These are phyloP conservation scores for Palloptera scutellata DNA, from an alignment of 2,888 invertebrate genomes.

Conservation along the genomic window DNA sequence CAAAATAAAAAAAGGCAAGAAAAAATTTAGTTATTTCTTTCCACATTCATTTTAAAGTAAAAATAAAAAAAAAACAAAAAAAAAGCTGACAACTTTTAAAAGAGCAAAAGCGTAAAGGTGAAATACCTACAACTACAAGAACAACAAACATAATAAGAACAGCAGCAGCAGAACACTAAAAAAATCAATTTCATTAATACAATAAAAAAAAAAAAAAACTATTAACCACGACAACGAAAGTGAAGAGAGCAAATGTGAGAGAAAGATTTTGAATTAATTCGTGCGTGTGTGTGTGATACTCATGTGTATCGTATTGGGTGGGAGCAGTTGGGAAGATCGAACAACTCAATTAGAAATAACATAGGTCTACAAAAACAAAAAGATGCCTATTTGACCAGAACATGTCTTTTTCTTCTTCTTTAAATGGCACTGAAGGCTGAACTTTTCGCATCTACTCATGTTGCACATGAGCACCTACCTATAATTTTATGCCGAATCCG, in stretches of 20 bases:
- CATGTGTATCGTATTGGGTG: neutral
- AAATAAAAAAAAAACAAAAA: neutral
- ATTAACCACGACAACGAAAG: neutral
- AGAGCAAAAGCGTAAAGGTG: neutral
- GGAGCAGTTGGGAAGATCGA: neutral
- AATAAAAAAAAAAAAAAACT: conserved; percentile 9
- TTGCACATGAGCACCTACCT: too few relatives aligned
- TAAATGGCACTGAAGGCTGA: too few relatives aligned
- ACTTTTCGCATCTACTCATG: too few relatives aligned
- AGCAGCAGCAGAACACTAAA: conserved; percentile 5
- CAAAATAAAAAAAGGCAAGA: conserved; percentile 3
- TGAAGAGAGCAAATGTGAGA: neutral
- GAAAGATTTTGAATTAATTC: too few relatives aligned
- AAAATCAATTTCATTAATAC: conserved; percentile 21
- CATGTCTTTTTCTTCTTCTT: too few relatives aligned
- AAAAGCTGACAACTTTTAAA: too few relatives aligned
- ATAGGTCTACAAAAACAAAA: too few relatives aligned
- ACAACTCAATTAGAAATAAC: neutral
- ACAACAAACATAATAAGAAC: neutral
- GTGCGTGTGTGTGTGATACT: neutral
- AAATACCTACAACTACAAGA: neutral
- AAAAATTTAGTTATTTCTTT: too few relatives aligned
- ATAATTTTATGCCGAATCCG: too few relatives aligned
- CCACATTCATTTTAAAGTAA: conserved; percentile 1
- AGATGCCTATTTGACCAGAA: too few relatives aligned